Evolutionary conservation across 2,113 vertebrate genomes (phyloP).

Genomic region (Choloepus hoffmanni): DNA sequence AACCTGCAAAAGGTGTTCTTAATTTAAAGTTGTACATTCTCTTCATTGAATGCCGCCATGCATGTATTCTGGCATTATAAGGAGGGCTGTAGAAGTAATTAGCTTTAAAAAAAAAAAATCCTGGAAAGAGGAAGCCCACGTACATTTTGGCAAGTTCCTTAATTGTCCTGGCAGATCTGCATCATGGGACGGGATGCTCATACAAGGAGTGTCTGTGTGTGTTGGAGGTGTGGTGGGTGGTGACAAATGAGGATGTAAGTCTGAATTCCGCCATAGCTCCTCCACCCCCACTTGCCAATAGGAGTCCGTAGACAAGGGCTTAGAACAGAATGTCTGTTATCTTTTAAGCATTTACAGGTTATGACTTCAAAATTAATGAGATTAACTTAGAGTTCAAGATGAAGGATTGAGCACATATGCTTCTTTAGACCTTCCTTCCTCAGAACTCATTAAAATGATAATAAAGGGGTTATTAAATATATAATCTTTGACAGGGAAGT

Average conservation of each 20-base stretch:
- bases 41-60: not conserved
- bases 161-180: not conserved
- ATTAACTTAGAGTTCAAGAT: conserved; percentile 39
- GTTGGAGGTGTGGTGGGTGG: not conserved
- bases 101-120: conserved; percentile 53
- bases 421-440: not conserved
- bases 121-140: conserved; percentile 67
- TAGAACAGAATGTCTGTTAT: not conserved
- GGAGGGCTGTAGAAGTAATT: conserved; percentile 2
- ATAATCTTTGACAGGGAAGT: conserved; percentile 4
- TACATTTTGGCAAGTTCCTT: not conserved
- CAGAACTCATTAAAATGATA: conserved; percentile 61
- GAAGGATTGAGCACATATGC: not conserved
- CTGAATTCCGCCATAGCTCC: not conserved
- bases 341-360: conserved; percentile 30
- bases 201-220: not conserved
- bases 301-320: not conserved
- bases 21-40: not conserved
- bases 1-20: conserved; percentile 28
- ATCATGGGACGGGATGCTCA: not conserved
- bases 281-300: not conserved
- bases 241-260: not conserved
- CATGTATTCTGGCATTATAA: not conserved
- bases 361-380: conserved; percentile 54
- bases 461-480: conserved; percentile 45